A percentile compares a stretch with the other conserved stretches of the same genome.
Conservation (phyloP, 2,888 invertebrate species). For the Tachina grossa region DNA sequence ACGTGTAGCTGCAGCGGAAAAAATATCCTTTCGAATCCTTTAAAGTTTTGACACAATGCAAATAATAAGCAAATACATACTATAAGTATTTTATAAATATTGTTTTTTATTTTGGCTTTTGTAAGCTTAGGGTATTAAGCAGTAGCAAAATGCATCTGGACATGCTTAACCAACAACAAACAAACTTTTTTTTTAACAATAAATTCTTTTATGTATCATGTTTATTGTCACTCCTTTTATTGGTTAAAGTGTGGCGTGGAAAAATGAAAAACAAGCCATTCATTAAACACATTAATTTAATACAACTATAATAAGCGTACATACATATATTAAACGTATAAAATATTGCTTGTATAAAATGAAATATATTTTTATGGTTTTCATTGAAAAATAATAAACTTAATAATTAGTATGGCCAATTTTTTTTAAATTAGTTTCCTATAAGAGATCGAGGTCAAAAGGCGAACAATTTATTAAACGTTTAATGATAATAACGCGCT, state of each 20-base stretch:
- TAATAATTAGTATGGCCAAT: too few species aligned
- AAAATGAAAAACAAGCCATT: slow-evolving; percentile 15
- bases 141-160: too few species aligned
- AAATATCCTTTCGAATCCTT: too few species aligned
- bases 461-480: too few species aligned
- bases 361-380: neutral
- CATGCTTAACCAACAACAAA: too few species aligned
- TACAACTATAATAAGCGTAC: slow-evolving; percentile 8
- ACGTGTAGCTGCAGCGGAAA: too few species aligned
- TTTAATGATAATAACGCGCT: too few species aligned
- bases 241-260: slow-evolving; percentile 9
- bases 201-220: slow-evolving; percentile 1
- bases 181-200: neutral
- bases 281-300: slow-evolving; percentile 60
- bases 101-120: neutral
- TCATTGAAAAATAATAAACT: neutral
- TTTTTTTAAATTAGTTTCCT: too few species aligned
- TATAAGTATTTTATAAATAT: neutral
- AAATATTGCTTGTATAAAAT: neutral
- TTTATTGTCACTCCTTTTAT: neutral
- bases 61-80: too few species aligned
- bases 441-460: too few species aligned
- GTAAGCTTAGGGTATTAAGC: too few species aligned
- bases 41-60: too few species aligned
- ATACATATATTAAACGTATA: neutral